These are phyloP conservation scores for Gobio gobio DNA, from an alignment of 2,113 vertebrate genomes.

Conservation along the genomic window DNA sequence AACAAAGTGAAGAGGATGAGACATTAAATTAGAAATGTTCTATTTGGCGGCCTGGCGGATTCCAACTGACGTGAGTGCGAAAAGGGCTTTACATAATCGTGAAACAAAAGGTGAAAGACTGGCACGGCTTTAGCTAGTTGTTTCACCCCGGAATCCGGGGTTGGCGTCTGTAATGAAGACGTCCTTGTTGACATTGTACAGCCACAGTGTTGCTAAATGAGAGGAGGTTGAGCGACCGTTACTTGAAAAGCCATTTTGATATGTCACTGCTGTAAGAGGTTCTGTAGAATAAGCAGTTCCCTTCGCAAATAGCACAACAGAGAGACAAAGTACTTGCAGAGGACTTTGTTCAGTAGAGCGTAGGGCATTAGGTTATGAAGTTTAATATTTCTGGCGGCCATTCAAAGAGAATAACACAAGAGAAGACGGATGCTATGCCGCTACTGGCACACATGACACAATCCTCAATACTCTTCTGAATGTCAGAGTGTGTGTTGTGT, in stretches of 20 bases:
- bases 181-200: slow-evolving; percentile 39
- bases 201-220: not conserved
- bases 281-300: slow-evolving; percentile 50
- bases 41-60: slow-evolving; percentile 32
- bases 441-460: not conserved
- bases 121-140: slow-evolving; percentile 1
- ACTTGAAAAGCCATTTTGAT: slow-evolving; percentile 45
- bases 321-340: slow-evolving; percentile 31
- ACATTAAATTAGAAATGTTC: slow-evolving; percentile 45
- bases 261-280: slow-evolving; percentile 36
- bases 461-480: slow-evolving; percentile 31
- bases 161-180: slow-evolving; percentile 35
- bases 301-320: slow-evolving; percentile 34
- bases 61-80: not conserved
- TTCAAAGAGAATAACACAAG: slow-evolving; percentile 26
- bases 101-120: slow-evolving; percentile 41
- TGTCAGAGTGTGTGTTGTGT: slow-evolving; percentile 1
- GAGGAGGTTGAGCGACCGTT: slow-evolving; percentile 17
- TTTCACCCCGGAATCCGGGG: not conserved
- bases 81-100: slow-evolving; percentile 20
- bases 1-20: slow-evolving; percentile 36
- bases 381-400: slow-evolving; percentile 41
- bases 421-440: slow-evolving; percentile 9
- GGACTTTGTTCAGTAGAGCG: slow-evolving; percentile 3
- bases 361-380: slow-evolving; percentile 44